Evolutionary conservation across 2,113 vertebrate genomes (phyloP).

Genomic region (Zeus faber): DNA sequence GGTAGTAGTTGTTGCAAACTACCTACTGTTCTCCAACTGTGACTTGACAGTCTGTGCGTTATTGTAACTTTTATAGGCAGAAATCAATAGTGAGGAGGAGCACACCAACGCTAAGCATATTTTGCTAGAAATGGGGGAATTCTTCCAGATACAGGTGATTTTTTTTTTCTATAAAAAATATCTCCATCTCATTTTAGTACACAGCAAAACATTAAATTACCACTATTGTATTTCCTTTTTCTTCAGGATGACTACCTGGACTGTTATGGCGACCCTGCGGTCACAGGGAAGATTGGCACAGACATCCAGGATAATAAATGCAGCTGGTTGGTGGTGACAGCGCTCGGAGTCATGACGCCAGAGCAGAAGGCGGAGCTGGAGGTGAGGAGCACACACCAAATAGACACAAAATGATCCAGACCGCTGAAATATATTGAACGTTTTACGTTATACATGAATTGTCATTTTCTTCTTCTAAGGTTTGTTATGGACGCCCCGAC

Average conservation of each 20-base stretch:
- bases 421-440: neutral
- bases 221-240: neutral
- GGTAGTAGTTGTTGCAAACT: too few species aligned
- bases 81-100: conserved; percentile 81
- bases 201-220: neutral
- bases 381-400: too few species aligned
- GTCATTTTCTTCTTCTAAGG: conserved; percentile 39
- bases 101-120: conserved; percentile 84
- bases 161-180: neutral
- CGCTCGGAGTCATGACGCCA: conserved; percentile 74
- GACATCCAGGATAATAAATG: conserved; percentile 98
- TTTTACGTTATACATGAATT: neutral
- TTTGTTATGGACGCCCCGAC: conserved; percentile 83
- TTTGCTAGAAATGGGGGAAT: conserved; percentile 93
- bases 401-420: too few species aligned
- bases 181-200: neutral
- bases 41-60: too few species aligned
- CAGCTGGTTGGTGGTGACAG: conserved; percentile 93
- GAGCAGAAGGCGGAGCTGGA: conserved; percentile 82
- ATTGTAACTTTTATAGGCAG: too few species aligned
- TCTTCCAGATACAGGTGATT: conserved; percentile 94
- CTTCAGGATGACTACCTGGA: conserved; percentile 93
- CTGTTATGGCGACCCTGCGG: conserved; percentile 85
- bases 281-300: conserved; percentile 92
- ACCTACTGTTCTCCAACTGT: too few species aligned